Conservation (phyloP, 2,888 invertebrate species). For the Drosophila demipolita region DNA sequence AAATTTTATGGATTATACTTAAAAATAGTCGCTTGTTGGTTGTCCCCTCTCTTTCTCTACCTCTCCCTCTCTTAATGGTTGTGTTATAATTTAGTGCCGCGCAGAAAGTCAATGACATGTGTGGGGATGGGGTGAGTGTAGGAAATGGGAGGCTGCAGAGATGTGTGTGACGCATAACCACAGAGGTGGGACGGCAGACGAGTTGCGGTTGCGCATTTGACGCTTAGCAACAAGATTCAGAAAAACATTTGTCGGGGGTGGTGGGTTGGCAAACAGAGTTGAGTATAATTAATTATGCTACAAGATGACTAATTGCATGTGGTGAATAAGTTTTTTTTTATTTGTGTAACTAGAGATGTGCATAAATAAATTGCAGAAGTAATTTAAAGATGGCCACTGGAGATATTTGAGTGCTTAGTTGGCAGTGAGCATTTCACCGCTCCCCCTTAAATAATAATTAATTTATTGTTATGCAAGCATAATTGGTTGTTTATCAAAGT, state of each 20-base stretch:
- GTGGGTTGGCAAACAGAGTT: background rate
- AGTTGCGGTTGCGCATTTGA: constrained; percentile 21
- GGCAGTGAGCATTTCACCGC: background rate
- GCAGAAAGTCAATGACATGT: constrained; percentile 68
- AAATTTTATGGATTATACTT: constrained; percentile 56
- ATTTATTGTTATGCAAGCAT: background rate
- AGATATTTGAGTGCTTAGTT: background rate
- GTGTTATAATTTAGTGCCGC: constrained; percentile 62
- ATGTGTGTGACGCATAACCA: constrained; percentile 48
- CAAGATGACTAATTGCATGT: constrained; percentile 42
- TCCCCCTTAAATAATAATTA: background rate
- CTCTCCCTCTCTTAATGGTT: constrained; percentile 44
- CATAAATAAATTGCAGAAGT: background rate
- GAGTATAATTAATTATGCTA: constrained; percentile 17
- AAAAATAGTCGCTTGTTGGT: constrained; percentile 54
- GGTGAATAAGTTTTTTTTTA: background rate
- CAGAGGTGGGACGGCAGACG: background rate
- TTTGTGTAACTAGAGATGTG: background rate
- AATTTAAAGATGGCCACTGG: background rate
- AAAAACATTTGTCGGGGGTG: background rate
- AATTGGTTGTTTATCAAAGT: constrained; percentile 2
- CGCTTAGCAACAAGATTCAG: constrained; percentile 43
- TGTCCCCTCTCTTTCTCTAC: constrained; percentile 45
- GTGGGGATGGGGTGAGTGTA: constrained; percentile 9
- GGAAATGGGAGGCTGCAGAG: background rate